Evolutionary conservation across 2,113 vertebrate genomes (phyloP), one percentile per base, ranked within the genome.

Genomic region (Verasper variegatus): DNA sequence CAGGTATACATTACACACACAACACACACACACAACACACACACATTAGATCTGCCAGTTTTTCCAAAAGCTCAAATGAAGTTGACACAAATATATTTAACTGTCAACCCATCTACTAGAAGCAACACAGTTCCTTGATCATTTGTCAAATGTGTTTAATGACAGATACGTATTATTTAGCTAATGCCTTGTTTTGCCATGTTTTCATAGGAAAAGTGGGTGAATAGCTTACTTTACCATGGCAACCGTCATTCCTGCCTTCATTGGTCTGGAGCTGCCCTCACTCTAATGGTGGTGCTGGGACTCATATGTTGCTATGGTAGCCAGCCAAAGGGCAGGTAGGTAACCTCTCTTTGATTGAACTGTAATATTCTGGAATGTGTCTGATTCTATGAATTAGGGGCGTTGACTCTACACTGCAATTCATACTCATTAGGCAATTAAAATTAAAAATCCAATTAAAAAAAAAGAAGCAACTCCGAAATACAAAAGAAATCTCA

Each of bases 291-390:
- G 84, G 96, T 96, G 1, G 96, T 94, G 59, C 74, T 99, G 79
- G 87, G 98, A 75, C 92, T 99, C 71, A 71, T 99, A 21, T 96
- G 95, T 91, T 98, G 97, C 89, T 88, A 93, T 45, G 96, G 96
- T 81, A 96, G 96, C 86, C 98, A 99, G 92, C 98, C 98, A 0
- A 87, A 93, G 0, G 98, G 97, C 86, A 99, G 98, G 98, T 99
- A 84, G 15, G 82, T 64, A 17, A 15, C 27, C 4, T 55, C 14
- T 42, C 12, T 68, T 35, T 49, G 3, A 31, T 26, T 26, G 17
- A 66, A 20, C 2, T 0, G 2, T 49, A 45, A 17, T 24, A 1
- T 26, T 35, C 17, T 31, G 27, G 27, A 62, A 31, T 52, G 49
- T 47, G 18, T 42, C 1, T 61, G 35, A 45, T 55, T 17, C 45